Conservation (phyloP, 2,888 invertebrate genomes). For the Drosophila kuntzei region DNA sequence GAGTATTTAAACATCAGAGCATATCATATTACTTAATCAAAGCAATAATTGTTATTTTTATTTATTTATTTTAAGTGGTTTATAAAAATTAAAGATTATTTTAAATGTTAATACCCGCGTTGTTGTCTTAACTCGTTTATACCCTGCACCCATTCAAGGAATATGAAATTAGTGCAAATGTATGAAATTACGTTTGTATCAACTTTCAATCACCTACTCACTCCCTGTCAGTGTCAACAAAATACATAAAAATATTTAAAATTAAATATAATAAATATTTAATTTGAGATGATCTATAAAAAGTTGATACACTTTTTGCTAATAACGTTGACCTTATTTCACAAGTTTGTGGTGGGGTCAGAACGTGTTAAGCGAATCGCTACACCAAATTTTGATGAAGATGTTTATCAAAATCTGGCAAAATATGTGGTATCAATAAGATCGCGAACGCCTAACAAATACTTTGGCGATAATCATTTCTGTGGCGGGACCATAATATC, state of each 20-base stretch:
- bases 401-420: background rate
- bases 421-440: constrained; percentile 62
- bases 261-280: too few species aligned
- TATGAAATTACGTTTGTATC: background rate
- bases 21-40: background rate
- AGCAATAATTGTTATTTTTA: background rate
- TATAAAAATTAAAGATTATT: background rate
- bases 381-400: constrained; percentile 18
- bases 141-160: constrained; percentile 5
- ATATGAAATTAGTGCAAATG: background rate
- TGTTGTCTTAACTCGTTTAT: background rate
- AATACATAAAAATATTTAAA: background rate
- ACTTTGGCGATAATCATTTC: constrained; percentile 67
- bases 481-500: constrained; percentile 60
- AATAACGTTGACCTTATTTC: background rate
- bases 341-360: background rate
- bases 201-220: background rate
- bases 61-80: background rate
- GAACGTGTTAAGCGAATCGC: constrained; percentile 49
- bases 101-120: constrained; percentile 11
- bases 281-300: constrained; percentile 5
- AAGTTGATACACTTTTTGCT: background rate
- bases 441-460: constrained; percentile 51
- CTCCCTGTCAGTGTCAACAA: background rate
- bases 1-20: background rate